Percentiles rank a stretch among this genome's conserved stretches.
Conservation (phyloP, 2,113 vertebrate species). For the Chaenogobius annularis region DNA sequence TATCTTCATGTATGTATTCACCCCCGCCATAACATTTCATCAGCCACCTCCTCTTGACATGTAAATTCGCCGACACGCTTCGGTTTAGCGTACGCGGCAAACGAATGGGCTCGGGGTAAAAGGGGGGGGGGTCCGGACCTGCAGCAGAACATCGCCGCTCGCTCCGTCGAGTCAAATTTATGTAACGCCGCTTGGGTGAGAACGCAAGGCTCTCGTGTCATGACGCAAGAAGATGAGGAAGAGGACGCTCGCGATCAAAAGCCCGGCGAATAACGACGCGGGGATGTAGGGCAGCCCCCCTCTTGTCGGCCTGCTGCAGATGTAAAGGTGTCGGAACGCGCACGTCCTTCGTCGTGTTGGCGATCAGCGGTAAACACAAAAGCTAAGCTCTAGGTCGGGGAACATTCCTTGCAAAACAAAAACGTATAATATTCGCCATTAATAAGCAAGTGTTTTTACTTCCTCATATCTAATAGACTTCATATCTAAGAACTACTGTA, state of each 20-base stretch:
- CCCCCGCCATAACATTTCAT: conserved; percentile 12
- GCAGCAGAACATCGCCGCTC: conserved; percentile 5
- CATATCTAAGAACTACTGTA: too few species aligned
- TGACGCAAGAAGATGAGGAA: background rate
- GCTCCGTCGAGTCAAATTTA: conserved; percentile 29
- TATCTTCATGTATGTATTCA: background rate
- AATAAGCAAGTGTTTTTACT: too few species aligned
- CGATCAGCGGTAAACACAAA: too few species aligned
- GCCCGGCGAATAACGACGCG: background rate
- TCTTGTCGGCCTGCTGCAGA: background rate
- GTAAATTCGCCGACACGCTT: conserved; percentile 17
- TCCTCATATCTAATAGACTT: too few species aligned
- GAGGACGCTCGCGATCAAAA: conserved; percentile 4
- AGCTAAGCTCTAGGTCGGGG: too few species aligned
- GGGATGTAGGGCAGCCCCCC: background rate
- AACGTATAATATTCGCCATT: too few species aligned
- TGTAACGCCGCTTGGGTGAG: background rate
- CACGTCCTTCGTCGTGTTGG: too few species aligned
- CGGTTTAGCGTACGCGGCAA: conserved; percentile 10
- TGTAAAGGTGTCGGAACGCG: background rate
- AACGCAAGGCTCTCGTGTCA: background rate
- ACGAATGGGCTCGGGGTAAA: background rate
- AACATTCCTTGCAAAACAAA: too few species aligned
- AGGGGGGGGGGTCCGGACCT: conserved; percentile 9
- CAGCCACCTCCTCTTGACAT: conserved; percentile 13